Conservation (phyloP, 2,888 invertebrate genomes). For the Drosophila kokeensis region DNA sequence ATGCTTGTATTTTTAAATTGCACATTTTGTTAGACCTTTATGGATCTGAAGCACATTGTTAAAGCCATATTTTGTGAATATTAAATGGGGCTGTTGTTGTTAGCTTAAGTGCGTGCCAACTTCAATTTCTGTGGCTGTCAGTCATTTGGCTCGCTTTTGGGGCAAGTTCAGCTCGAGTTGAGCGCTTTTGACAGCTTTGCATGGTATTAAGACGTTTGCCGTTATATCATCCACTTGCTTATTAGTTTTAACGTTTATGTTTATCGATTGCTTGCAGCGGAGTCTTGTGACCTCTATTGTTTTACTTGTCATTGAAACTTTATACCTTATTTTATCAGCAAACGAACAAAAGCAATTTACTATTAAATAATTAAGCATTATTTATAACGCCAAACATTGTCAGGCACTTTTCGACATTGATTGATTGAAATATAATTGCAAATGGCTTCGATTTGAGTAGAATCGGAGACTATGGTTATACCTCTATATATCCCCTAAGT, state of each 20-base stretch:
- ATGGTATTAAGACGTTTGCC: constrained; percentile 39
- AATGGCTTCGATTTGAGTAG: neutral
- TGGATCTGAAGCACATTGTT: constrained; percentile 9
- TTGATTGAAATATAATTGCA: neutral
- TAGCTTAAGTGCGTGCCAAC: constrained; percentile 45
- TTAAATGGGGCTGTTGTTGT: constrained; percentile 4
- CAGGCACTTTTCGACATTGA: neutral
- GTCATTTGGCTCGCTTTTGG: constrained; percentile 32
- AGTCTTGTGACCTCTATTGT: constrained; percentile 26
- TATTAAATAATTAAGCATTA: constrained; percentile 9
- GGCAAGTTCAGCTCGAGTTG: constrained; percentile 22
- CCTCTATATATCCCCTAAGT: neutral
- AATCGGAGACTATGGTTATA: neutral
- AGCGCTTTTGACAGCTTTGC: constrained; percentile 63
- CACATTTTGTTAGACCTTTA: constrained; percentile 12
- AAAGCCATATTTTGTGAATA: constrained; percentile 3
- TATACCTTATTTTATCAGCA: neutral
- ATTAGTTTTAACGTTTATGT: constrained; percentile 52
- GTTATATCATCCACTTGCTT: constrained; percentile 33
- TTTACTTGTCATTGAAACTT: constrained; percentile 37
- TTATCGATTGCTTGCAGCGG: constrained; percentile 33
- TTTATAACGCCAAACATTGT: constrained; percentile 9
- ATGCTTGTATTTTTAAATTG: neutral
- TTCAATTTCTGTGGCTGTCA: constrained; percentile 53
- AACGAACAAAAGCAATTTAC: constrained; percentile 21